Conservation (phyloP, 1,140 invertebrate species). For the Oscheius sp. region DNA sequence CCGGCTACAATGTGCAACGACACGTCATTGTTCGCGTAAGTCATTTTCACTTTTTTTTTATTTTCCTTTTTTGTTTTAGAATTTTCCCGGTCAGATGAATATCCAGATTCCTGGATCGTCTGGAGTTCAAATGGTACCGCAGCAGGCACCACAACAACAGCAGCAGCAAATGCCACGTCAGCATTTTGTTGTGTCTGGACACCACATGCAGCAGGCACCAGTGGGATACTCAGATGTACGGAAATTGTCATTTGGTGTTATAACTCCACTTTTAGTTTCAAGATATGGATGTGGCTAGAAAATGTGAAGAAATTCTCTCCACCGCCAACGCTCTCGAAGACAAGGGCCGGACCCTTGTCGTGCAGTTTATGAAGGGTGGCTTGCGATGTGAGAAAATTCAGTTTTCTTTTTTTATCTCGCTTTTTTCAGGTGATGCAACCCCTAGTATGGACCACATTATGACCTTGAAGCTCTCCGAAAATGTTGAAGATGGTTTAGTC, state of each 20-base stretch:
- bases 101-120: slow-evolving; percentile 4
- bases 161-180: background rate
- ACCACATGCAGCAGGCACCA: background rate
- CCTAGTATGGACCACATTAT: slow-evolving; percentile 1
- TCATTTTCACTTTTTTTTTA: background rate
- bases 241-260: background rate
- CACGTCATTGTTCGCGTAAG: background rate
- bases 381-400: background rate
- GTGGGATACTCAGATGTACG: background rate
- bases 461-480: background rate
- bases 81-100: background rate
- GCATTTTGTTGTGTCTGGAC: background rate
- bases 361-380: background rate
- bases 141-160: too few species aligned
- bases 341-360: background rate
- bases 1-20: background rate
- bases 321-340: background rate
- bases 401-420: background rate
- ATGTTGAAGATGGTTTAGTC: background rate
- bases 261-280: background rate
- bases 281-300: background rate
- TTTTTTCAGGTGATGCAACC: too few species aligned
- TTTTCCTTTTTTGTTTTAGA: background rate
- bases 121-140: too few species aligned
- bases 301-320: background rate